A percentile compares a stretch with the other conserved stretches of the same genome.
Conservation (phyloP, 1,140 invertebrate species). For the Drosophila sturtevanti region DNA sequence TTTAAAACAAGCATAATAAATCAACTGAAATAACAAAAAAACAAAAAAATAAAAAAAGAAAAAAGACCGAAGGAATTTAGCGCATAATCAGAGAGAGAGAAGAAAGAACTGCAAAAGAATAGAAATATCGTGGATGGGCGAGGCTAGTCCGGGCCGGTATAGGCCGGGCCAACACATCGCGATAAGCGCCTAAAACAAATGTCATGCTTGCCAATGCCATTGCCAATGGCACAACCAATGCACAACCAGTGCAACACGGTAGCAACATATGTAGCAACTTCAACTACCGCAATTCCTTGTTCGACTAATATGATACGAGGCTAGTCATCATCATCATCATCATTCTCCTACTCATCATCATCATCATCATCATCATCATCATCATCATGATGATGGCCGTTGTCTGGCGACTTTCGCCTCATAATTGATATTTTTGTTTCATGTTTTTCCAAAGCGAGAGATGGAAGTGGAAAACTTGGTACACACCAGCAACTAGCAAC, state of each 20-base stretch:
- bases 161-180: slow-evolving; percentile 46
- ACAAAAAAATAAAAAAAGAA: too few species aligned
- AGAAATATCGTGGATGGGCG: slow-evolving; percentile 34
- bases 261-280: slow-evolving; percentile 66
- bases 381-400: slow-evolving; percentile 17
- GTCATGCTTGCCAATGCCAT: slow-evolving; percentile 57
- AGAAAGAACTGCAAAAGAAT: slow-evolving; percentile 16
- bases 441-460: slow-evolving; percentile 26
- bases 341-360: slow-evolving; percentile 26
- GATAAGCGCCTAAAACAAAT: slow-evolving; percentile 80
- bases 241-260: slow-evolving; percentile 55
- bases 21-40: slow-evolving; percentile 58
- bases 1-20: slow-evolving; percentile 59
- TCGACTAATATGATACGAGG: slow-evolving; percentile 78
- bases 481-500: slow-evolving; percentile 30
- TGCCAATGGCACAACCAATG: slow-evolving; percentile 14
- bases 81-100: slow-evolving; percentile 62
- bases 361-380: slow-evolving; percentile 31
- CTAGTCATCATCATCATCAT: slow-evolving; percentile 24
- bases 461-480: slow-evolving; percentile 28
- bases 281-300: slow-evolving; percentile 67
- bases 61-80: slow-evolving; percentile 58
- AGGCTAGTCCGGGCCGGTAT: slow-evolving; percentile 22
- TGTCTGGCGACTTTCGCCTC: slow-evolving; percentile 68
- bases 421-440: slow-evolving; percentile 81